Base-by-base conservation (phyloP, 2,797 vertebrate genomes). In the Epinephelus awoara region DNA sequence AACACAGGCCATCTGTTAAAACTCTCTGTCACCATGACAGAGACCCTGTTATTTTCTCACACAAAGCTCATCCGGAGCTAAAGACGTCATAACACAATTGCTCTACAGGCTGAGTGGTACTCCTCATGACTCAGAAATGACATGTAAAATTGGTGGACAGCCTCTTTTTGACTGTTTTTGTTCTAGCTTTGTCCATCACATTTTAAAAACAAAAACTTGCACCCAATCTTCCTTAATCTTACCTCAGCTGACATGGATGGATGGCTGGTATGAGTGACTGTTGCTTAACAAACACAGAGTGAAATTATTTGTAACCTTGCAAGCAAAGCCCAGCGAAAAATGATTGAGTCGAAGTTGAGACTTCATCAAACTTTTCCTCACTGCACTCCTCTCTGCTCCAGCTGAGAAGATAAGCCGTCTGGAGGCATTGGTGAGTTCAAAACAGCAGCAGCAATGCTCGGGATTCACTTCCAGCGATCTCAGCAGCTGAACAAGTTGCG, bases 371-470 rank as follows among this genome's bases (percentile, higher is more conserved):
- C 74, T 79, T 87, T 83, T 71, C 57, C 18, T 78, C 56, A 51
- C 34, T 34, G 29, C 55, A 17, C 71, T 83, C 51, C 57, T 61
- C 65, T 66, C 59, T 49, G 52, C 85, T 90, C 79, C 78, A 75
- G 79, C 86, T 77, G 64, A 85, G 81, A 59, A 87, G 90, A 91
- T 93, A 91, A 93, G 85, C 86, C 57, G 65, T 87, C 89, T 86
- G 8, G 6, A 85, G 82, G 70, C 75, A 14, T 56, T 51, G 25
- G 72, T 34, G 78, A 78, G 81, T 76, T 85, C 70, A 79, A 67
- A 88, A 83, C 79, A 69, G 82, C 46, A 3, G 49, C 23, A 5
- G 79, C 59, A 19, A 49, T 4, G 29, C 75, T 80, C 78, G 40
- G 78, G 83, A 88, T 92, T 92, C 85, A 73, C 67, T 74, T 63